These are phyloP conservation scores for Uromys caudimaculatus DNA, from an alignment of 2,797 vertebrate genomes.

Conservation along the genomic window DNA sequence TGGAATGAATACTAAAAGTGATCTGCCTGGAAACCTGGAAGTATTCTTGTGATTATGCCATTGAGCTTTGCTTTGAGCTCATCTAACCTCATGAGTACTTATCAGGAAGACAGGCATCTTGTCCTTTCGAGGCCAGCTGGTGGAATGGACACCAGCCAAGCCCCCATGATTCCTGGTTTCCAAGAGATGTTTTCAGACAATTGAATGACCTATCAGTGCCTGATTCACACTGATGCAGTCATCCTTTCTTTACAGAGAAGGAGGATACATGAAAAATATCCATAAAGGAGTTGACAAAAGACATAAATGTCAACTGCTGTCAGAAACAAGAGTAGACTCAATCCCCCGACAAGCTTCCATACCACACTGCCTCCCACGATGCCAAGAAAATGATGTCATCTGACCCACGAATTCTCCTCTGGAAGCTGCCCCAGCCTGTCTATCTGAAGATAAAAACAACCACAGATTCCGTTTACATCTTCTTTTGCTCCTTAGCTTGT, in stretches of 20 bases:
- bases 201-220: not conserved
- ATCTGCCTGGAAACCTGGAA: not conserved
- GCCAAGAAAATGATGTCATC: conserved; percentile 63
- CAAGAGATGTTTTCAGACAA: not conserved
- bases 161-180: not conserved
- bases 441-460: conserved; percentile 78
- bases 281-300: not conserved
- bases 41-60: not conserved
- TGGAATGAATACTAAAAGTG: not conserved
- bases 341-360: not conserved
- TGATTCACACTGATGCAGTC: not conserved
- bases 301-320: not conserved
- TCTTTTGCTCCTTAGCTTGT: conserved; percentile 76
- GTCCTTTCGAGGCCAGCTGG: not conserved
- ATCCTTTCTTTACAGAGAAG: conserved; percentile 30
- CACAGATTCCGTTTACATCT: conserved; percentile 78
- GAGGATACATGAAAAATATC: conserved; percentile 2
- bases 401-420: conserved; percentile 65
- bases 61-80: conserved; percentile 32
- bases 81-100: not conserved
- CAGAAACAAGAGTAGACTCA: conserved; percentile 29
- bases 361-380: conserved; percentile 15
- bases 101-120: not conserved
- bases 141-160: not conserved
- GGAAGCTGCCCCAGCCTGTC: conserved; percentile 71